Base-by-base conservation (phyloP, 2,113 vertebrate genomes). In the Erythrocercus mccallii region DNA sequence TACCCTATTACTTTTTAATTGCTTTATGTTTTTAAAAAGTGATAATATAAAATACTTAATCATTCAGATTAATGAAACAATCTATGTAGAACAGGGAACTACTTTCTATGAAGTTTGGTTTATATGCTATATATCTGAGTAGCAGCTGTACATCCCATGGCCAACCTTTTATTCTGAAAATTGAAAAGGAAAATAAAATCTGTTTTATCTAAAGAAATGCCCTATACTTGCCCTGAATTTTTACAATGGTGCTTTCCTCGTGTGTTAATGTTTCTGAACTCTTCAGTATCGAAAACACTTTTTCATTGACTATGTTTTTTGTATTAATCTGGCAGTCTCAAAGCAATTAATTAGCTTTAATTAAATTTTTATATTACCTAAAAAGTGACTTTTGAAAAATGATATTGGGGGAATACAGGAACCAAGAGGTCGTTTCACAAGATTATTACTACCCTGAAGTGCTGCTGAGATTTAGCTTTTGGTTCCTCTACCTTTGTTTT, bases 1-100 rank as follows among this genome's bases (percentile, higher is more conserved):
- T 69, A 16, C 71, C 40, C 64, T 74, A 61, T 90, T 92, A 74
- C 72, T 92, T 96, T 90, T 94, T 94, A 96, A 96, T 97, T 94
- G 47, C 60, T 95, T 91, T 87, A 85, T 61, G 24, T 57, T 92
- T 95, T 88, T 83, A 50, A 85, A 82, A 88, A 73, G 47, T 77
- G 40, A 40, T 70, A 77, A 58, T 92, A 82, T 45, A 87, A 65
- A 92, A 47, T 74, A 18, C 76, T 90, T 92, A 92, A 92, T 93
- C 66, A 82, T 86, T 96, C 40, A 37, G 48, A 81, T 79, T 85
- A 91, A 89, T 82, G 83, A 81, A 91, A 86, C 30, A 48, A 28
- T 86, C 65, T 65, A 86, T 86, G 45, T 91, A 38, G 62, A 92
- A 35, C 1, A 61, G 58, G n/a, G 3, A 57, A 48, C 38, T 48